Evolutionary conservation across 2,888 invertebrate genomes (phyloP).

Genomic region (Chymomyza procnemis): DNA sequence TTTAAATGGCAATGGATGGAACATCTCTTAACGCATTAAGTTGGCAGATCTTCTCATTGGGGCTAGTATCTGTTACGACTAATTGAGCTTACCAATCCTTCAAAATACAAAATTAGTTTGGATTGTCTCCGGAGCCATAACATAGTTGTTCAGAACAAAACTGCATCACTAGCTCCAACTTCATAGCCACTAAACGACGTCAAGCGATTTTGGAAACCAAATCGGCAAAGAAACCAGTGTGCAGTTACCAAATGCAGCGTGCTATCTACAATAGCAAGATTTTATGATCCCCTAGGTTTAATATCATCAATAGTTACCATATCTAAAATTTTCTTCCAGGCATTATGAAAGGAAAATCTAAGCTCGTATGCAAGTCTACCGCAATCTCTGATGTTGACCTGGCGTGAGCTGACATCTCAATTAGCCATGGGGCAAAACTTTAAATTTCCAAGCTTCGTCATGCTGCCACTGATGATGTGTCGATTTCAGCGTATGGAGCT

Average conservation of each 20-base stretch:
- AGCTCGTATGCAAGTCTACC: neutral
- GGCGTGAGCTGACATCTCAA: neutral
- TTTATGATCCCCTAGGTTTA: neutral
- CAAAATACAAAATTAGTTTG: neutral
- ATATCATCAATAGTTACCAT: neutral
- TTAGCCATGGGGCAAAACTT: neutral
- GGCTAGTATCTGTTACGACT: neutral
- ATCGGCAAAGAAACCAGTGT: too few species aligned
- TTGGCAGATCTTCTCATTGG: neutral
- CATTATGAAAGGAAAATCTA: neutral
- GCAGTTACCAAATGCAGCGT: neutral
- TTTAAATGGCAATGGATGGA: constrained; percentile 3
- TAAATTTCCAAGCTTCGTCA: neutral
- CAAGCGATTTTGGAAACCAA: too few species aligned
- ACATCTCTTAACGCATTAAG: neutral
- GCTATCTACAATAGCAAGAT: constrained; percentile 4
- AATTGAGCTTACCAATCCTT: neutral
- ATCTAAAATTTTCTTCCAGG: constrained; percentile 6
- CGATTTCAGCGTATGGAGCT: constrained; percentile 3
- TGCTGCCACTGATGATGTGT: neutral
- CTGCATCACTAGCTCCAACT: too few species aligned
- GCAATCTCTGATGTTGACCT: neutral
- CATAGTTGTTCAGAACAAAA: too few species aligned
- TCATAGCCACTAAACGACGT: too few species aligned
- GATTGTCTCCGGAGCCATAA: neutral